Evolutionary conservation across 2,888 invertebrate genomes (phyloP), one percentile per base, ranked within the genome.

Genomic region (Netelia fuscicornis): DNA sequence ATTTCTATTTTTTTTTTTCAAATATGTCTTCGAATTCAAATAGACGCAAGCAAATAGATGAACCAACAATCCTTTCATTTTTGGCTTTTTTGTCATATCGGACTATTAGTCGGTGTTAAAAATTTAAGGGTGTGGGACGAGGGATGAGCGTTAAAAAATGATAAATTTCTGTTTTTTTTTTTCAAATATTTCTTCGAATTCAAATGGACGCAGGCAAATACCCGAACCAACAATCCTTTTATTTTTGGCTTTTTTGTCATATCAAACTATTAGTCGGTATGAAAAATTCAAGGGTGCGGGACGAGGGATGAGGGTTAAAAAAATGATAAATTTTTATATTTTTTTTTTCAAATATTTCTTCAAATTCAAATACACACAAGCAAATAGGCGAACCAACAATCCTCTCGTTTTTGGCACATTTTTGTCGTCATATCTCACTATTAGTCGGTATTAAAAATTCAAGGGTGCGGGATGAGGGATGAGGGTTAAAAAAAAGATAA

Each of bases 31-130:
- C 17, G 17, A 17, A 17, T 17, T 17, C 17, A 17, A 17, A 17
- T 17, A 0, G 17, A 17, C 17, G 17, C 17, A 17, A 0, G 17
- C 17, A 17, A 17, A 17, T 17, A 17, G 17, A 0, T 17, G 17
- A 30, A 37, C 52, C 17, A 79, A 71, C 70, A 17, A 10, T 79
- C 52, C 42, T 64, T 2, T 48, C 2, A 2, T 48, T 48, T 48
- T 48, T 9, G 0, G 48, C 62, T 71, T 48, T 42, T 44, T 30
- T 37, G 20, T 65, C 37, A 17, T 48, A 52, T 52, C 11, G 1
- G 13, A n/a, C 52, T 30, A 30, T 30, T 30, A 30, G 30, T 30
- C 30, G 48, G 48, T 6, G 48, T 48, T 48, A 48, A 48, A 48
- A 48, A 48, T 48, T 48, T 13, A 13, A 30, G 30, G 11, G 48